These are phyloP conservation scores for Karalla daura DNA, from an alignment of 2,797 vertebrate genomes.

Conservation along the genomic window DNA sequence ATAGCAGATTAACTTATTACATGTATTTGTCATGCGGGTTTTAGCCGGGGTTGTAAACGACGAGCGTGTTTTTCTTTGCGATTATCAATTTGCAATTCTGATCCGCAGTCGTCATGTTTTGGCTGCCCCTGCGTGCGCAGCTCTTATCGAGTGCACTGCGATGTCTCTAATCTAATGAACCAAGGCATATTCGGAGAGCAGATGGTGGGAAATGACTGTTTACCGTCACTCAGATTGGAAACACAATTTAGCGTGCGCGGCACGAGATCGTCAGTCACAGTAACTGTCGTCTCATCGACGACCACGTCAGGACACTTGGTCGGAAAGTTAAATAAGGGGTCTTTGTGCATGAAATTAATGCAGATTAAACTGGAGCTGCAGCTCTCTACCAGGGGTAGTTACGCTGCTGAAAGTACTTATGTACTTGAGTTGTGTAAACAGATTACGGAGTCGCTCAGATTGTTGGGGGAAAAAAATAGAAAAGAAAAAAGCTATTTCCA, in stretches of 20 bases:
- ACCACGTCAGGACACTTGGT: too few relatives aligned
- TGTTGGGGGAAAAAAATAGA: not conserved
- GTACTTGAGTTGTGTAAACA: not conserved
- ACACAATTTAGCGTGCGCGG: too few relatives aligned
- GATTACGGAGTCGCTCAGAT: not conserved
- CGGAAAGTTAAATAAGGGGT: too few relatives aligned
- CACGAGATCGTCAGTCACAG: too few relatives aligned
- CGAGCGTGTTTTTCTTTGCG: not conserved
- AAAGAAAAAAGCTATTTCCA: not conserved
- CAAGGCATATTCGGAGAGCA: not conserved
- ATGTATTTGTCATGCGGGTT: constrained; percentile 7
- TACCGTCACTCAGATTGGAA: constrained; percentile 1
- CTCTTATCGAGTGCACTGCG: not conserved
- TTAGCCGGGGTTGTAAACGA: constrained; percentile 12
- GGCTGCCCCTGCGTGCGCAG: not conserved
- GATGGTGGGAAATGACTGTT: not conserved
- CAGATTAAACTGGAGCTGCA: not conserved
- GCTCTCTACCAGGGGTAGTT: not conserved
- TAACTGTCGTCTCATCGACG: too few relatives aligned
- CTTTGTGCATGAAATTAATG: not conserved
- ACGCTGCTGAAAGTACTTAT: not conserved
- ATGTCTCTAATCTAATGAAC: constrained; percentile 2
- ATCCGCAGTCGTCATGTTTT: not conserved
- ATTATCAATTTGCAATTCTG: constrained; percentile 4
- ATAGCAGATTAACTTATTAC: not conserved